Evolutionary conservation across 2,888 invertebrate genomes (phyloP).

Genomic region (Caenorhabditis panamensis): DNA sequence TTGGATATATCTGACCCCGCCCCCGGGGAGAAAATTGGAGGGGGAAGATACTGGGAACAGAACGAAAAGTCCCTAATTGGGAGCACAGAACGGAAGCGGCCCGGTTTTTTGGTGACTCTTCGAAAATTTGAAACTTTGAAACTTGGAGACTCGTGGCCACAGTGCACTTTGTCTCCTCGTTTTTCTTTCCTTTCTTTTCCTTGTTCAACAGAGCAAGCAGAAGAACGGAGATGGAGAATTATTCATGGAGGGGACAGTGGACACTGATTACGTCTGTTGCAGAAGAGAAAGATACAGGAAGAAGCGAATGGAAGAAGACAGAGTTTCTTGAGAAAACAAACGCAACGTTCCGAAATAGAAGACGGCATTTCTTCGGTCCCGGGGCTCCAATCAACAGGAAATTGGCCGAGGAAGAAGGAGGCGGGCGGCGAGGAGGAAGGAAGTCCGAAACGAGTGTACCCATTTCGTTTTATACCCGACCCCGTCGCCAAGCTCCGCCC

Average conservation of each 20-base stretch:
- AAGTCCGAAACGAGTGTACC: conserved; percentile 55
- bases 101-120: conserved; percentile 4
- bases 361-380: conserved; percentile 1
- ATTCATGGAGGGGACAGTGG: background rate
- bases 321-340: conserved; percentile 4
- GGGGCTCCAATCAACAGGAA: conserved; percentile 42
- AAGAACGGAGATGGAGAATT: background rate
- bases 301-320: background rate
- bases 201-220: background rate
- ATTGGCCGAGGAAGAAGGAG: conserved; percentile 23
- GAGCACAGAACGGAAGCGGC: conserved; percentile 8
- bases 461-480: conserved; percentile 51
- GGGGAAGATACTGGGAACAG: background rate
- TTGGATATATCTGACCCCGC: conserved; percentile 12
- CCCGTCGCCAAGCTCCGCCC: conserved; percentile 28
- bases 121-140: conserved; percentile 5
- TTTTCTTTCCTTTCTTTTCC: background rate
- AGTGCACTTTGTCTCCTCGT: background rate
- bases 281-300: background rate
- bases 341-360: conserved; percentile 39
- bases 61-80: conserved; percentile 11
- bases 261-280: background rate
- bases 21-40: background rate
- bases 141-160: background rate
- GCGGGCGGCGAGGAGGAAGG: conserved; percentile 22